phyloP scores from a whole-genome alignment of 2,888 invertebrate genomes.

The Operophtera brumata region DNA sequence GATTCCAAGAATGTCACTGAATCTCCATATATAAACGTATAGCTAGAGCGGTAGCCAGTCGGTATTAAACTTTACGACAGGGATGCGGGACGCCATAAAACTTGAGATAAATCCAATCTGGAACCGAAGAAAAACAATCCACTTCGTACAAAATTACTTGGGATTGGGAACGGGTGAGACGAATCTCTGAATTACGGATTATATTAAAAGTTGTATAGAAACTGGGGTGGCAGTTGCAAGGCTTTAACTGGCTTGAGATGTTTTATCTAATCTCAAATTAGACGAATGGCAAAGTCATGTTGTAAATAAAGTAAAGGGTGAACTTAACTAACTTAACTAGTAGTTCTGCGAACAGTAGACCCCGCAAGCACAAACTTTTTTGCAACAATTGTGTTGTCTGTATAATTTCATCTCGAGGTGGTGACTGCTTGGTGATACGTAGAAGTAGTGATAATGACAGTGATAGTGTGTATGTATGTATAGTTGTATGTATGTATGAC shows the following conservation, averaged over 20 bases:
- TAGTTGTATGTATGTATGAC: too few species aligned
- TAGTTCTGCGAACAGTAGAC: too few species aligned
- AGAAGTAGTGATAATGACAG: too few species aligned
- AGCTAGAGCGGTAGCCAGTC: constrained; percentile 61
- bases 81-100: constrained; percentile 76
- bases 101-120: constrained; percentile 76
- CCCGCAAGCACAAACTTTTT: too few species aligned
- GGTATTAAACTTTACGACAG: constrained; percentile 76
- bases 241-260: background rate
- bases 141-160: constrained; percentile 63
- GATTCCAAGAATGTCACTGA: constrained; percentile 37
- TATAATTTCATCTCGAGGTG: too few species aligned
- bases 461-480: too few species aligned
- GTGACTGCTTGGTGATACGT: too few species aligned
- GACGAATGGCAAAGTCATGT: too few species aligned
- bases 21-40: constrained; percentile 34
- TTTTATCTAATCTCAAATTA: background rate
- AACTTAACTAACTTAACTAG: too few species aligned
- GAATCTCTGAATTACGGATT: constrained; percentile 44
- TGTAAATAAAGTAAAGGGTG: background rate
- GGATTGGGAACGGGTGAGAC: constrained; percentile 43
- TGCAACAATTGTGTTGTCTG: too few species aligned
- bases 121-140: constrained; percentile 74
- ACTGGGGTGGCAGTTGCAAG: background rate
- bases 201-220: constrained; percentile 38